Conservation (phyloP, 2,888 invertebrate genomes). For the Nomada goodeniana region DNA sequence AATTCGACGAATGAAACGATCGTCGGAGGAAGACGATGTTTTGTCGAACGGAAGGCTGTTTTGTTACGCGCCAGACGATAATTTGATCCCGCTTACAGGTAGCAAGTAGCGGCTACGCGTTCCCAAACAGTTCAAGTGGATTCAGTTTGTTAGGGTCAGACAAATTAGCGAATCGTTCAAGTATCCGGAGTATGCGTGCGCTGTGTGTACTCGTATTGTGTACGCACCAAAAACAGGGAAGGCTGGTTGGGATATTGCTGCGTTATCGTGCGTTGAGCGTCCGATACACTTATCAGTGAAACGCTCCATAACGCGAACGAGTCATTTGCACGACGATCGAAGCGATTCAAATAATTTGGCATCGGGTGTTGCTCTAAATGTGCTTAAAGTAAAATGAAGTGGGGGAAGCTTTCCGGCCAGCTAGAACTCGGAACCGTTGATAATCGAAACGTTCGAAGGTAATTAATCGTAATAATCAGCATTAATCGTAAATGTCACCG, state of each 20-base stretch:
- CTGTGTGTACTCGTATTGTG: neutral
- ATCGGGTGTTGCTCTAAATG: neutral
- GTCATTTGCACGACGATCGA: constrained; percentile 28
- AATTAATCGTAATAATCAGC: no score
- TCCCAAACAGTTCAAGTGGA: constrained; percentile 56
- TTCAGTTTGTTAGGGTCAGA: constrained; percentile 59
- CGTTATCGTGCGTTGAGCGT: constrained; percentile 61
- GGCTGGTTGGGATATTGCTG: constrained; percentile 53
- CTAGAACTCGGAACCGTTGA: neutral
- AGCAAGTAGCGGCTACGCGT: constrained; percentile 53
- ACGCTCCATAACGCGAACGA: constrained; percentile 25
- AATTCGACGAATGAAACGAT: constrained; percentile 42
- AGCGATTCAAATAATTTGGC: constrained; percentile 39
- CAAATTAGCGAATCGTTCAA: constrained; percentile 63
- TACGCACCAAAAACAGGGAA: neutral
- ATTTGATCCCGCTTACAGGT: constrained; percentile 59
- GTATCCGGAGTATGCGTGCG: constrained; percentile 40
- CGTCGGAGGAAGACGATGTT: constrained; percentile 43
- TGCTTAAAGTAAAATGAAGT: neutral
- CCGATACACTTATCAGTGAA: constrained; percentile 59
- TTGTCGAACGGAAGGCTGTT: constrained; percentile 53
- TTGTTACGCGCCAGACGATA: constrained; percentile 60
- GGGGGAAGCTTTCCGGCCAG: neutral
- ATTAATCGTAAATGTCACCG: no score
- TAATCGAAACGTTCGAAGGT: neutral